These are phyloP conservation scores for Tribolium madens DNA, from an alignment of 1,140 invertebrate species.

Conservation along the genomic window DNA sequence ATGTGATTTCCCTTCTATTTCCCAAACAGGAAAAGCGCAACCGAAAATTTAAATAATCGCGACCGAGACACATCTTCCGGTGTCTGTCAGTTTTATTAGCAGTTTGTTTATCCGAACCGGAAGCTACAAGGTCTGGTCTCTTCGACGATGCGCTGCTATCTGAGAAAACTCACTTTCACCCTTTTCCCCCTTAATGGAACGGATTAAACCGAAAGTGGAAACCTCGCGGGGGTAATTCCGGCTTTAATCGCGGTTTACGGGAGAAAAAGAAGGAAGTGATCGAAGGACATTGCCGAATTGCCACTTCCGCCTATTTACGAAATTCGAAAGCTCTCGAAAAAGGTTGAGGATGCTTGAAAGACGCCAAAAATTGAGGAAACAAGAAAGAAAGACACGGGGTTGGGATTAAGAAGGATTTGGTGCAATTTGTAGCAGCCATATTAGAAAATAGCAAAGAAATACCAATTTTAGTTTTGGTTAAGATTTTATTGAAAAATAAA, in stretches of 20 bases:
- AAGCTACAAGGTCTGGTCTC: slow-evolving; percentile 5
- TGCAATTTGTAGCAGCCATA: no score
- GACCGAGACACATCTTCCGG: neutral
- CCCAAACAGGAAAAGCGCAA: slow-evolving; percentile 2
- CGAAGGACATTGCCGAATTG: slow-evolving; percentile 10
- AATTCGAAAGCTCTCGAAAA: slow-evolving; percentile 4
- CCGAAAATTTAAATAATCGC: slow-evolving; percentile 28
- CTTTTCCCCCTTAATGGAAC: slow-evolving; percentile 19
- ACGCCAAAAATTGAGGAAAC: neutral
- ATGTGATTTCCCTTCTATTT: slow-evolving; percentile 40
- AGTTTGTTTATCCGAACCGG: slow-evolving; percentile 30
- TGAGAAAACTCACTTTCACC: slow-evolving; percentile 23
- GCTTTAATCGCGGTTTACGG: slow-evolving; percentile 7
- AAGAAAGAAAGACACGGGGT: neutral
- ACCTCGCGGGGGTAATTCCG: slow-evolving; percentile 10
- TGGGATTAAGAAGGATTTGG: no score
- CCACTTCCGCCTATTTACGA: slow-evolving; percentile 11
- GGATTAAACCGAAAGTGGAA: slow-evolving; percentile 25
- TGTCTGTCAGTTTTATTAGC: slow-evolving; percentile 25
- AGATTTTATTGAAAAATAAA: no score
- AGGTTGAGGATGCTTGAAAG: slow-evolving; percentile 11
- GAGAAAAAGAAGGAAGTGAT: slow-evolving; percentile 5
- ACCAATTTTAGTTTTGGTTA: no score
- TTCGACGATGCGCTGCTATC: neutral
- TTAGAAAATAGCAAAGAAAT: no score